These are phyloP conservation scores for Macropodus opercularis DNA, from an alignment of 2,797 vertebrate species.

Conservation along the genomic window DNA sequence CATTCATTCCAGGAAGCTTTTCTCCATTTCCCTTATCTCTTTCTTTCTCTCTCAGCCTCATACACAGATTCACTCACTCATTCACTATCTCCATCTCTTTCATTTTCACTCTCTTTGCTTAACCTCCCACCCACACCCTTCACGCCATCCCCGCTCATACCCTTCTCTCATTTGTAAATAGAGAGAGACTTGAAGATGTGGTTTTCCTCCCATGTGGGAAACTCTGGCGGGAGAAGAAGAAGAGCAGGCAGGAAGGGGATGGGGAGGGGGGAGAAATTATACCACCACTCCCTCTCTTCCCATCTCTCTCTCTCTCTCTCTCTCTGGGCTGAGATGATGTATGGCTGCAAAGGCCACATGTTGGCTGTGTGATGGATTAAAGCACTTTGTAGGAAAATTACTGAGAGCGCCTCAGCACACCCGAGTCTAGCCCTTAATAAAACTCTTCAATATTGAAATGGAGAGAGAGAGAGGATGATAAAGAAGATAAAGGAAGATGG, in stretches of 20 bases:
- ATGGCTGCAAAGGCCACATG: constrained; percentile 97
- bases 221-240: constrained; percentile 49
- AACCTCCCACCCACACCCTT: constrained; percentile 18
- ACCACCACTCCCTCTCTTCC: constrained; percentile 62
- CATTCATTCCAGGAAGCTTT: constrained; percentile 76
- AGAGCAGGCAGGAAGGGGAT: constrained; percentile 17
- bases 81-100: constrained; percentile 79
- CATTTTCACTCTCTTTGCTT: constrained; percentile 70
- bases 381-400: constrained; percentile 99
- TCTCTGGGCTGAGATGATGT: constrained; percentile 95
- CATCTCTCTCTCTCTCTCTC: constrained; percentile 77
- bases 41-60: constrained; percentile 67
- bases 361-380: constrained; percentile 99
- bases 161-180: constrained; percentile 76
- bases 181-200: constrained; percentile 62
- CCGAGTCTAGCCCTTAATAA: constrained; percentile 98
- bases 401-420: constrained; percentile 96
- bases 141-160: constrained; percentile 50
- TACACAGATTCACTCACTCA: constrained; percentile 62
- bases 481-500: constrained; percentile 65
- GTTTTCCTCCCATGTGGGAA: constrained; percentile 71
- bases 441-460: constrained; percentile 97
- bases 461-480: constrained; percentile 58
- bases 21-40: constrained; percentile 80
- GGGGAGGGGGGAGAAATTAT: constrained; percentile 80